Evolutionary conservation across 1,140 invertebrate genomes (phyloP).

Genomic region (Polypedilum vanderplanki): DNA sequence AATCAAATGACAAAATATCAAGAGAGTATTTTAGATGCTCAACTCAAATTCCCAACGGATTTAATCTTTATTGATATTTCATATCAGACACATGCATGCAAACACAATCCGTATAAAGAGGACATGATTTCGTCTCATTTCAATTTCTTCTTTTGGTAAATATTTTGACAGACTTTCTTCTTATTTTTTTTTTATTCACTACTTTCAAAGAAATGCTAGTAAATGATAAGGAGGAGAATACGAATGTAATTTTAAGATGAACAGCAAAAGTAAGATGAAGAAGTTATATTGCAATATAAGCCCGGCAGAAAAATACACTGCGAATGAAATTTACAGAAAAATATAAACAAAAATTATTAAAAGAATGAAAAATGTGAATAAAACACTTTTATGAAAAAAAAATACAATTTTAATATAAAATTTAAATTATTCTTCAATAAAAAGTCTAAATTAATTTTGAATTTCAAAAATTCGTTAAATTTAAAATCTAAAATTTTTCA

Average conservation of each 20-base stretch:
- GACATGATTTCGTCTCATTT: not conserved
- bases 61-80: not conserved
- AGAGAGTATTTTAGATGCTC: not conserved
- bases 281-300: not conserved
- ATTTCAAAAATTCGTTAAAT: too few species aligned
- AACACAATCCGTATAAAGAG: not conserved
- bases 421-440: too few species aligned
- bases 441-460: too few species aligned
- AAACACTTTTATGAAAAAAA: too few species aligned
- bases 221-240: not conserved
- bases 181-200: not conserved
- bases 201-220: not conserved
- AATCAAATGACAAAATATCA: not conserved
- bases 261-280: not conserved
- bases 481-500: too few species aligned
- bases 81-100: not conserved
- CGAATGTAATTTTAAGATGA: not conserved
- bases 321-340: not conserved
- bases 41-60: not conserved
- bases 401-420: too few species aligned
- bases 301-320: not conserved
- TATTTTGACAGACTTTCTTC: not conserved
- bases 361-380: too few species aligned
- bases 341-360: too few species aligned
- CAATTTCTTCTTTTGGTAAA: not conserved